These are phyloP conservation scores for Zoanthus sansibaricus DNA, from an alignment of 92 coral and sea anemone species.

Conservation along the genomic window DNA sequence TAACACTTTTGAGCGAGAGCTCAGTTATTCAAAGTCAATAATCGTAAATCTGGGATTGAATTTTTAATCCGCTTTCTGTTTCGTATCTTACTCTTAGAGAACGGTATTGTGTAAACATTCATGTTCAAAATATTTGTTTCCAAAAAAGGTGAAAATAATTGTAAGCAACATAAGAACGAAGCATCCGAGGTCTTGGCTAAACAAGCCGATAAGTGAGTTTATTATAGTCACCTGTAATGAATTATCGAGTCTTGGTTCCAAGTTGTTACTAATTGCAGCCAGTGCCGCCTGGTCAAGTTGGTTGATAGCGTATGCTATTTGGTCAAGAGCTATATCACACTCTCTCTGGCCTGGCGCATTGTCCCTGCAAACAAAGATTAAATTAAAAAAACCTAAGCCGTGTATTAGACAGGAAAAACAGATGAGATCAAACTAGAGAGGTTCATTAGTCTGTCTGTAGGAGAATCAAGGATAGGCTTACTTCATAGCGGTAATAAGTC, in stretches of 20 bases:
- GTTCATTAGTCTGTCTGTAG: neutral
- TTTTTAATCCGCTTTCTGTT: too few species aligned
- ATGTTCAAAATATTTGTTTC: too few species aligned
- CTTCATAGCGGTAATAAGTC: slow-evolving; percentile 96
- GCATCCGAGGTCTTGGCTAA: neutral
- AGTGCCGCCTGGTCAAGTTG: slow-evolving; percentile 97
- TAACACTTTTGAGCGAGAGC: too few species aligned
- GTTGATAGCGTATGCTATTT: slow-evolving; percentile 88
- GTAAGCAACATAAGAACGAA: too few species aligned
- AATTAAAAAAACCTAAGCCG: neutral
- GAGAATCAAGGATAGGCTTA: slow-evolving; percentile 36
- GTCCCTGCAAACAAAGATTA: slow-evolving; percentile 65
- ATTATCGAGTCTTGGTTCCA: slow-evolving; percentile 89
- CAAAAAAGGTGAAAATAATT: too few species aligned
- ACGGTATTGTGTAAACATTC: too few species aligned
- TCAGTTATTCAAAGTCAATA: too few species aligned
- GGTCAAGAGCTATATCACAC: slow-evolving; percentile 94
- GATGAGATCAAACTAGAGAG: neutral
- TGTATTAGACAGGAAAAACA: too few species aligned
- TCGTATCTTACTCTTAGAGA: too few species aligned
- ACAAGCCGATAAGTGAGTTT: neutral
- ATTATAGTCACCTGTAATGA: slow-evolving; percentile 70
- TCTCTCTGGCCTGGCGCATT: slow-evolving; percentile 99
- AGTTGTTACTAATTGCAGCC: slow-evolving; percentile 89
- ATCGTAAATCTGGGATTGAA: too few species aligned